Conservation (phyloP, 2,888 invertebrate species). For the Phrixothrix hirtus region DNA sequence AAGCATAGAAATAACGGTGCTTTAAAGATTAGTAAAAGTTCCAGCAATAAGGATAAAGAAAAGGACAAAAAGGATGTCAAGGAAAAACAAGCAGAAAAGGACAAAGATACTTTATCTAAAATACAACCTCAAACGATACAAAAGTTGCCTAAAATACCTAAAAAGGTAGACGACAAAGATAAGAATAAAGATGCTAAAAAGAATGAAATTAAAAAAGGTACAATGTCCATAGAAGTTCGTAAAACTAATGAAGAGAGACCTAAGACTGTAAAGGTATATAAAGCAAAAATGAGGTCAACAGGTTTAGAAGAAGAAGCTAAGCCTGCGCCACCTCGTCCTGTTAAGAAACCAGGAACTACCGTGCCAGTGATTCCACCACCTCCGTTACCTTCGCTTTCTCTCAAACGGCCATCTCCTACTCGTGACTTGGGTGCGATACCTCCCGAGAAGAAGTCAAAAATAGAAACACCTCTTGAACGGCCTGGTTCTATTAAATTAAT, state of each 20-base stretch:
- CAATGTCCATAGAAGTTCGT: conserved; percentile 80
- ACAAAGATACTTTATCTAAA: conserved; percentile 70
- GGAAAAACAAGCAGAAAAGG: conserved; percentile 66
- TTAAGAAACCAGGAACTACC: conserved; percentile 60
- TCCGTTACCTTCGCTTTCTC: conserved; percentile 45
- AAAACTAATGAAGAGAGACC: conserved; percentile 74
- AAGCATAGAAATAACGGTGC: conserved; percentile 41
- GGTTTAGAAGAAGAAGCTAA: conserved; percentile 86
- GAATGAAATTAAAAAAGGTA: conserved; percentile 68
- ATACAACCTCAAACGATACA: conserved; percentile 68
- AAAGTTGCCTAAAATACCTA: conserved; percentile 79
- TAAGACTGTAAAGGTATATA: conserved; percentile 89
- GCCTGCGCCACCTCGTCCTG: conserved; percentile 78
- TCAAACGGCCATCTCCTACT: conserved; percentile 50
- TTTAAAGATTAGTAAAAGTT: conserved; percentile 42
- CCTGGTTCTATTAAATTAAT: conserved; percentile 85
- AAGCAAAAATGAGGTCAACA: conserved; percentile 89
- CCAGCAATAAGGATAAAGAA: conserved; percentile 49
- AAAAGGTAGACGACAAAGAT: conserved; percentile 61
- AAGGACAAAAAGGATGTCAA: conserved; percentile 56
- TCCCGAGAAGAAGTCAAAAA: conserved; percentile 79
- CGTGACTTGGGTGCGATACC: conserved; percentile 54
- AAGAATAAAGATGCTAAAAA: conserved; percentile 48
- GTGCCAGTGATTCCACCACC: conserved; percentile 44
- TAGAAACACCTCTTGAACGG: conserved; percentile 64